phyloP scores from a whole-genome alignment of 2,797 vertebrate species.

The Sebastes iracundus region DNA sequence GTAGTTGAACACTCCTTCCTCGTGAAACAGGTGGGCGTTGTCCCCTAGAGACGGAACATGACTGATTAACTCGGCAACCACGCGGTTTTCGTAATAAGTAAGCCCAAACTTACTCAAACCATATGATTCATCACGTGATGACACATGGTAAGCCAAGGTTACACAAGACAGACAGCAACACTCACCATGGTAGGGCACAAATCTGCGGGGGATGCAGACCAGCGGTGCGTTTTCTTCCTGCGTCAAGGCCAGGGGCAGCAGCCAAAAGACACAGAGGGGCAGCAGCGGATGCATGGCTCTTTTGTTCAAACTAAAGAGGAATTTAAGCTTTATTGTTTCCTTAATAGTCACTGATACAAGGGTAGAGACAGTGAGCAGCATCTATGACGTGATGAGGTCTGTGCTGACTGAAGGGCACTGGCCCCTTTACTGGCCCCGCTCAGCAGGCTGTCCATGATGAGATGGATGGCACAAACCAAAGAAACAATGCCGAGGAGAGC shows the following conservation, averaged over 20 bases:
- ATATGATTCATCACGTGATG: not conserved
- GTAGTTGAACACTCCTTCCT: constrained; percentile 78
- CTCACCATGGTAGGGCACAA: constrained; percentile 78
- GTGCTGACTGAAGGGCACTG: constrained; percentile 56
- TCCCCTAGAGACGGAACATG: constrained; percentile 58
- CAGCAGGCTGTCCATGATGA: constrained; percentile 71
- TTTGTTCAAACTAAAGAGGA: constrained; percentile 48
- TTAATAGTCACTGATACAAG: constrained; percentile 49
- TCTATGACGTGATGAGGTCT: constrained; percentile 64
- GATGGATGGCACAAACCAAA: constrained; percentile 73
- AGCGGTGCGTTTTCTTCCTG: constrained; percentile 43
- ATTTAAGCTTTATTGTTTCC: constrained; percentile 62
- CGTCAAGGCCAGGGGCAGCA: constrained; percentile 61
- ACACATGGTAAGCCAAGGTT: not conserved
- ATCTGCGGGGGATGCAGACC: constrained; percentile 75
- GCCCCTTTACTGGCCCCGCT: constrained; percentile 74
- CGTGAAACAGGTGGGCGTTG: constrained; percentile 69
- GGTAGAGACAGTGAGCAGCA: constrained; percentile 55
- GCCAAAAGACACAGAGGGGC: constrained; percentile 62
- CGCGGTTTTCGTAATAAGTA: not conserved
- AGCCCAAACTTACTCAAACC: not conserved
- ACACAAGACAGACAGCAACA: constrained; percentile 25
- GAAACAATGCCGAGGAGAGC: constrained; percentile 62
- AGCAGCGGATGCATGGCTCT: constrained; percentile 69
- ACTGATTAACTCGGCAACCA: constrained; percentile 1